Base-by-base conservation (phyloP, 2,797 vertebrate species). In the Sardinella longiceps region DNA sequence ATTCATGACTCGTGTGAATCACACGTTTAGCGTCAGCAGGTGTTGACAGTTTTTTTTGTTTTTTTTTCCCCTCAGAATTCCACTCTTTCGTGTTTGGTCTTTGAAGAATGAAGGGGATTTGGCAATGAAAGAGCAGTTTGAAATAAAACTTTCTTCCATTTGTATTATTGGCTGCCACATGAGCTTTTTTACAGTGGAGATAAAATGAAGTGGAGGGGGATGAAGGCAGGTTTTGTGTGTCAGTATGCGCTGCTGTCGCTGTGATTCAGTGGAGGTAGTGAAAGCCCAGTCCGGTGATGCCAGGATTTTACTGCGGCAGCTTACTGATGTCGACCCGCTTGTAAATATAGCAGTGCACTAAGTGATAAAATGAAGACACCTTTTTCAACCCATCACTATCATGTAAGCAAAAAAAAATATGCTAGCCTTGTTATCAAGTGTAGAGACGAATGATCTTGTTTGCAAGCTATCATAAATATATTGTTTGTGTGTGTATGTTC, bases 1-100 rank as follows among this genome's bases (percentile, higher is more conserved):
- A 91, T 92, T 93, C 91, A 91, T 91, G 82, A 88, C 90, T 93
- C 90, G 84, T 90, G 63, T 66, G 84, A 91, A 90, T 91, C 85
- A 85, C 83, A 87, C 88, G 85, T 92, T 80, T 48, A 82, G 46
- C 39, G 20, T 46, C 37, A 66, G 56, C 46, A 80, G 53, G 83
- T 84, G 66, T 39, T 89, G 80, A 85, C 82, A 85, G 81, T 45
- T 84, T 84, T 50, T 28, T n/a, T n/a, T n/a, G n/a, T n/a, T n/a
- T n/a, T n/a, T 50, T 70, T 70, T 70, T 37, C n/a, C n/a, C 6
- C 23, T 23, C 5, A 37, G 5, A 39, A 43, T 10, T 43, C 15
- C 33, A 39, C 70, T 77, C 70, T 77, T 77, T 77, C 20, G 70
- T 77, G 70, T 77, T 77, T 37, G 66, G 11, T 50, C 28, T 81